A percentile compares a stretch with the other conserved stretches of the same genome.
Conservation (phyloP, 2,113 vertebrate genomes). For the Peucedramus taeniatus region DNA sequence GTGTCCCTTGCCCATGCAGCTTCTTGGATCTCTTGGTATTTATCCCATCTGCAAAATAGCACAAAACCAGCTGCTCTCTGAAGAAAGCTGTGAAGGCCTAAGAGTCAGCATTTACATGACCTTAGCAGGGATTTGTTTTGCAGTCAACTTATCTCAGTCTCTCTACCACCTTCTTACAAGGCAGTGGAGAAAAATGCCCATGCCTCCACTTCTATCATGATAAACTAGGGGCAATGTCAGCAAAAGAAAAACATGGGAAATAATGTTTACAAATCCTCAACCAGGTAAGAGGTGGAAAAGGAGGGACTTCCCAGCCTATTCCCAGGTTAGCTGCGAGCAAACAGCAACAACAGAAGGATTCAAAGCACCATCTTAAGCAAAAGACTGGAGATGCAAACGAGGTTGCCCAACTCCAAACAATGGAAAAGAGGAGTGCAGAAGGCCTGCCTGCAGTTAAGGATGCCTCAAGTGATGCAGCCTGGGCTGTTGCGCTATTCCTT, state of each 20-base stretch:
- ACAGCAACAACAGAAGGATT: background rate
- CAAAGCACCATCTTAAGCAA: background rate
- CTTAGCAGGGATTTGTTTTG: background rate
- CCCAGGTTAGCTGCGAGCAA: background rate
- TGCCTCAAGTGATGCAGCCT: background rate
- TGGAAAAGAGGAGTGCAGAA: background rate
- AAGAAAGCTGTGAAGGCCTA: background rate
- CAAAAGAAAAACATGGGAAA: background rate
- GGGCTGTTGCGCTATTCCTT: background rate
- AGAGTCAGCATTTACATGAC: background rate
- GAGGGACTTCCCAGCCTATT: background rate
- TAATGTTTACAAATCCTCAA: background rate
- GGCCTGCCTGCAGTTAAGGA: background rate
- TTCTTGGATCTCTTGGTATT: background rate
- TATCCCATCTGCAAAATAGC: background rate
- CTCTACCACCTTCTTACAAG: background rate
- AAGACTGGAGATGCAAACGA: background rate
- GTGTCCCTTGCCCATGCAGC: background rate
- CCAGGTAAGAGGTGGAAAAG: background rate
- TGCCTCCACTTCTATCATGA: accelerated
- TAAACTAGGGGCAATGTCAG: background rate
- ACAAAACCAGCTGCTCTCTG: background rate
- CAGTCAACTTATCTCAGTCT: background rate
- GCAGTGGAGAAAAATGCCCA: background rate
- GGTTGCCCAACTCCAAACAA: background rate